Evolutionary conservation across 2,888 invertebrate species (phyloP).

Genomic region (Carabus problematicus): DNA sequence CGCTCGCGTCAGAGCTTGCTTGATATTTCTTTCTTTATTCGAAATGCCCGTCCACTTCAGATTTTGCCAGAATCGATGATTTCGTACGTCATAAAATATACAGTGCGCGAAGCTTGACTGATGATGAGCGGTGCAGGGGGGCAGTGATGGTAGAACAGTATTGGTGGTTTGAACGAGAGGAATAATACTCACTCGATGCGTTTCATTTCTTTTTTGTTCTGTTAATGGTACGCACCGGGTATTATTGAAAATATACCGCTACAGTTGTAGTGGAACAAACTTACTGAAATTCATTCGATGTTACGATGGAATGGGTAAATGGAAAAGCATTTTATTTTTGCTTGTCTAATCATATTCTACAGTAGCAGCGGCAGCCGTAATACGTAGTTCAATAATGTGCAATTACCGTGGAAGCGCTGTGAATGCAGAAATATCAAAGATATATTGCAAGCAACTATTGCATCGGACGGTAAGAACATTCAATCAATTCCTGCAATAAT

Average conservation of each 20-base stretch:
- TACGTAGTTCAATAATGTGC: too few species aligned
- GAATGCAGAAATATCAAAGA: too few species aligned
- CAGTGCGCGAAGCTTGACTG: constrained; percentile 2
- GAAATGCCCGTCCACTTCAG: constrained; percentile 41
- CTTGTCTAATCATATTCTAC: too few species aligned
- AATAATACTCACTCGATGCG: neutral
- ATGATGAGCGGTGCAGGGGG: neutral
- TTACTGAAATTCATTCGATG: neutral
- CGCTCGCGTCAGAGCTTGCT: constrained; percentile 18
- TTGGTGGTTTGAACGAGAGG: neutral
- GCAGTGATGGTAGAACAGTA: constrained; percentile 1
- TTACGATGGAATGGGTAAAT: too few species aligned
- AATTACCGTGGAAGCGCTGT: too few species aligned
- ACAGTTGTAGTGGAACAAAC: neutral
- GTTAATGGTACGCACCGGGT: constrained; percentile 25
- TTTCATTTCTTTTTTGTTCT: constrained; percentile 32
- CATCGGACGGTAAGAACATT: too few species aligned
- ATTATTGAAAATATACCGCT: constrained; percentile 23
- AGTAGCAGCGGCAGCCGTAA: too few species aligned
- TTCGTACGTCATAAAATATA: constrained; percentile 39
- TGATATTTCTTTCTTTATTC: constrained; percentile 41
- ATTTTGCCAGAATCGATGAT: constrained; percentile 38
- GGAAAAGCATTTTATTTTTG: too few species aligned
- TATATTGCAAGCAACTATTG: too few species aligned
- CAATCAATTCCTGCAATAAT: too few species aligned